Base-by-base conservation (phyloP, 2,888 invertebrate species). In the Acrobeloides nanus region DNA sequence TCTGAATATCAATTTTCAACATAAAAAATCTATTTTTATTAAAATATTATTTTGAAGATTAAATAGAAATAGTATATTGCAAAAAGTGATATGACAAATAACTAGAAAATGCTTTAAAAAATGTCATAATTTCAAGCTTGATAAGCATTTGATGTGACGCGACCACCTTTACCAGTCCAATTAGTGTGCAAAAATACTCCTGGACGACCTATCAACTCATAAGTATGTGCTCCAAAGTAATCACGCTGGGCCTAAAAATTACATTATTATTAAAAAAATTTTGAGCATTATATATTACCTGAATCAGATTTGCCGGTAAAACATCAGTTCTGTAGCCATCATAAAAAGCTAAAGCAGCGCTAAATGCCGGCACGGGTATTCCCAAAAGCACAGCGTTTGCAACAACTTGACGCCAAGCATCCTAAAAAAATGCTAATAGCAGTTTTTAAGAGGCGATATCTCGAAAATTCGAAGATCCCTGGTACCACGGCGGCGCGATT, bases 191-290 rank as follows among this genome's bases (percentile, higher is more conserved):
- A 82, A 74, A 85, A 93, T 62, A 81, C 82, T 3, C 92, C 93
- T 35, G 92, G 92, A 54, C 85, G 79, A 4, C 80, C 81, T 45
- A 89, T 76, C 45, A 92, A 76, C 78, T 97, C 93, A 73, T 97
- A 97, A 0, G 95, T 97, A 76, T 97, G 97, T 0, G 97, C 95
- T 1, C 97, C 97, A 73, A 97, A 97, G 75, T 90, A 97, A 76
- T 97, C 97, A 29, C 97, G 81, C 75, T 93, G 93, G 0, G 95
- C 90, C 84, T 84, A 15, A 49, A 33, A 46, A 34, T 8, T 44
- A n/a, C 29, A 15, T 25, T 10, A n/a, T n/a, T n/a, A n/a, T n/a
- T n/a, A n/a, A n/a, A n/a, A n/a, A 12, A n/a, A 33, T 4, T 17
- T 20, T 8, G 38, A 18, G 32, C 8, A 29, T 32, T 5, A 5